Conservation (phyloP, 2,888 invertebrate genomes). For the Limenitis camilla region DNA sequence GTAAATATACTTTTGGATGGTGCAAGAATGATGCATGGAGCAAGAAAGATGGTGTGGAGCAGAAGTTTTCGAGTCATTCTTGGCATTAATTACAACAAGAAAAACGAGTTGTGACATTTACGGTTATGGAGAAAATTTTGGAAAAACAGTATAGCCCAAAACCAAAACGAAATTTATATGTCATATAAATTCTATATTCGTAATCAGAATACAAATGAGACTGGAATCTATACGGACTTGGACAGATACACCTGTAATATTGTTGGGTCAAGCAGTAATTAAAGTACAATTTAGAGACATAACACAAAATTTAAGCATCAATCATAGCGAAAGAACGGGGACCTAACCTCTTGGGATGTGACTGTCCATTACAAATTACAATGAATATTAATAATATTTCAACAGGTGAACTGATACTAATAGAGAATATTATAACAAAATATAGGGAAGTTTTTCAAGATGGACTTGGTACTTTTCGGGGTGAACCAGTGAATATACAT, state of each 20-base stretch:
- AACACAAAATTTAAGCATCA: conserved; percentile 7
- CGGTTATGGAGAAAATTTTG: no score
- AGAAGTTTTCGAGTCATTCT: conserved; percentile 10
- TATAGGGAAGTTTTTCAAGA: conserved; percentile 25
- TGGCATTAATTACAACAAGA: conserved; percentile 11
- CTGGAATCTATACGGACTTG: conserved; percentile 18
- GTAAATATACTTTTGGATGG: conserved; percentile 11
- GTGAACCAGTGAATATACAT: conserved; percentile 25
- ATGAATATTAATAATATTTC: conserved; percentile 1
- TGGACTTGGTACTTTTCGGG: no score
- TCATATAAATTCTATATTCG: conserved; percentile 19
- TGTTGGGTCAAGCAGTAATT: conserved; percentile 18
- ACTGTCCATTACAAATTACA: no score
- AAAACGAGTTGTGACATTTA: background rate
- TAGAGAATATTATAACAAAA: conserved; percentile 2
- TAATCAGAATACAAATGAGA: conserved; percentile 11
- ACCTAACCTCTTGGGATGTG: conserved; percentile 19
- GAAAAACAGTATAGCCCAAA: conserved; percentile 17
- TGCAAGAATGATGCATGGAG: conserved; percentile 10
- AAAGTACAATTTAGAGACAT: conserved; percentile 14
- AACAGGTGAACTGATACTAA: background rate
- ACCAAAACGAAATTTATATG: conserved; percentile 19
- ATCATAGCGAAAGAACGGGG: conserved; percentile 17
- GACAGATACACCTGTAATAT: conserved; percentile 17
- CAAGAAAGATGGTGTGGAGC: conserved; percentile 11